phyloP scores from a whole-genome alignment of 2,888 invertebrate species.

The Nasonovia ribisnigri region DNA sequence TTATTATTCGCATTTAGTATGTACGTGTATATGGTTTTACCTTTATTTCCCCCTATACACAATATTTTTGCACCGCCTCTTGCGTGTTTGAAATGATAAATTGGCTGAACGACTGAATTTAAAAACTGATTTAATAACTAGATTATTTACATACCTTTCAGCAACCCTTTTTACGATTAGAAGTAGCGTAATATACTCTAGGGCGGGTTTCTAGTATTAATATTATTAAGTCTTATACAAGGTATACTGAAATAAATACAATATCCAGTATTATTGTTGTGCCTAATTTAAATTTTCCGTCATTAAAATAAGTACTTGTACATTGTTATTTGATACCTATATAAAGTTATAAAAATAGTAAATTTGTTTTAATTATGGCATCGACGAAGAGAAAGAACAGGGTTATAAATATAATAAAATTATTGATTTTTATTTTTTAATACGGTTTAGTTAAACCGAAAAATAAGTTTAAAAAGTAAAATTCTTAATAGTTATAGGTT shows the following conservation, averaged over 20 bases:
- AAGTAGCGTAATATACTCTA: not conserved
- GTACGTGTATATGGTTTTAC: not conserved
- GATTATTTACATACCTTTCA: constrained; percentile 59
- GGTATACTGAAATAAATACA: not conserved
- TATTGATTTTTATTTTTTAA: not conserved
- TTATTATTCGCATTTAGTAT: not conserved
- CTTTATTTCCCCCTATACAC: constrained; percentile 1
- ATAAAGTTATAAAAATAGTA: not conserved
- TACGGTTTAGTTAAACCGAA: not conserved
- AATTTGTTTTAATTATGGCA: not conserved
- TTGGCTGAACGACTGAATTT: constrained; percentile 32
- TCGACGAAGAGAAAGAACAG: not conserved
- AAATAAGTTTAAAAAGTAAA: not conserved
- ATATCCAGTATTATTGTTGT: not conserved
- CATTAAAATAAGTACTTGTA: no score
- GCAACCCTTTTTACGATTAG: constrained; percentile 38
- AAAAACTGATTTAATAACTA: constrained; percentile 64
- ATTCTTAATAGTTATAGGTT: not conserved
- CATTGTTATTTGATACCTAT: no score
- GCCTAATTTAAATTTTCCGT: not conserved
- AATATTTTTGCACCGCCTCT: constrained; percentile 19
- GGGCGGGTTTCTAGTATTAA: not conserved
- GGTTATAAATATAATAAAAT: not conserved
- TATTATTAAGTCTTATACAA: not conserved
- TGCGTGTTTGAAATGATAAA: constrained; percentile 63